These are phyloP conservation scores for Triops longicaudatus DNA, from an alignment of 1,140 invertebrate genomes.

Conservation along the genomic window DNA sequence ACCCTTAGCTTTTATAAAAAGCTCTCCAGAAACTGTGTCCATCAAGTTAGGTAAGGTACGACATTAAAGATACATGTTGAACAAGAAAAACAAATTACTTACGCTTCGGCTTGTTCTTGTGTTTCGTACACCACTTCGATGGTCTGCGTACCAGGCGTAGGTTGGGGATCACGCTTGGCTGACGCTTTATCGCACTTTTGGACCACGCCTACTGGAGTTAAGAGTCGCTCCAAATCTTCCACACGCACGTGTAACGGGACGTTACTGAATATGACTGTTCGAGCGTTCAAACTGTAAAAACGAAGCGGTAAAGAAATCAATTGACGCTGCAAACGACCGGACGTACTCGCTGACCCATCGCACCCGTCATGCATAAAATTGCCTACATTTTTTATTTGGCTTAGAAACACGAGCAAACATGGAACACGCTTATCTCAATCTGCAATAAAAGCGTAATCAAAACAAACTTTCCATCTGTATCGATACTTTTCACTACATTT, in stretches of 20 bases:
- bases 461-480: too few species aligned
- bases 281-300: slow-evolving; percentile 61
- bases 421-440: too few species aligned
- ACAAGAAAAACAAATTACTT: slow-evolving; percentile 1
- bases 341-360: too few species aligned
- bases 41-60: too few species aligned
- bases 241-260: slow-evolving; percentile 66
- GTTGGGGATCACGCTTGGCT: slow-evolving; percentile 12
- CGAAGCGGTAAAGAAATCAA: slow-evolving; percentile 34
- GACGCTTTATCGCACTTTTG: slow-evolving; percentile 66
- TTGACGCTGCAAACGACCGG: not conserved
- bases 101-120: slow-evolving; percentile 29
- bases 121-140: slow-evolving; percentile 29
- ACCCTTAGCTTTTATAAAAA: not conserved
- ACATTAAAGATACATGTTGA: too few species aligned
- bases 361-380: too few species aligned
- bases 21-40: not conserved
- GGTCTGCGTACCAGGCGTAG: slow-evolving; percentile 19
- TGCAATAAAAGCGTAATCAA: too few species aligned
- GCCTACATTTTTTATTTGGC: too few species aligned
- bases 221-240: slow-evolving; percentile 74
- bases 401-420: too few species aligned
- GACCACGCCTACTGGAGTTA: slow-evolving; percentile 68
- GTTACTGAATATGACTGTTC: slow-evolving; percentile 72
- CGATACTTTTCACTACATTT: too few species aligned